These are phyloP conservation scores for Actias luna DNA, from an alignment of 2,888 invertebrate genomes.

Conservation along the genomic window DNA sequence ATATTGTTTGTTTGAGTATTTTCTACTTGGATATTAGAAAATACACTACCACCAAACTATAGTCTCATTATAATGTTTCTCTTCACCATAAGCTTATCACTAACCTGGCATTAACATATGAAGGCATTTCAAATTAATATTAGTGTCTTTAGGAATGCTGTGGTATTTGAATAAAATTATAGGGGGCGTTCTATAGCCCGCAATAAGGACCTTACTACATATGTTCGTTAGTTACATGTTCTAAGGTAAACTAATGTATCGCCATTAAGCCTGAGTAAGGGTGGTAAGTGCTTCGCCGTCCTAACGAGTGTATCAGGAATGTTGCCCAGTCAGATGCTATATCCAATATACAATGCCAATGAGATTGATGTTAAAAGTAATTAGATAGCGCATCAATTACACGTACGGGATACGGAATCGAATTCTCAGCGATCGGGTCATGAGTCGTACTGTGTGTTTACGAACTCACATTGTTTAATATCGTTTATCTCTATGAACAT, in stretches of 20 bases:
- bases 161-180: no score
- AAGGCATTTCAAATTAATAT: no score
- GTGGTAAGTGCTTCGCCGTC: constrained; percentile 20
- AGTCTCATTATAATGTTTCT: no score
- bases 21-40: no score
- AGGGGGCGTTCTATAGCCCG: no score
- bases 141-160: no score
- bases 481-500: neutral
- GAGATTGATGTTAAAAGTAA: constrained; percentile 49
- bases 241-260: neutral
- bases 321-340: constrained; percentile 9
- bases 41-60: no score
- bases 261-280: neutral
- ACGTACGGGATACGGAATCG: constrained; percentile 11
- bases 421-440: constrained; percentile 8
- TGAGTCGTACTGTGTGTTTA: neutral
- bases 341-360: constrained; percentile 21
- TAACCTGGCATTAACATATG: no score
- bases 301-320: neutral
- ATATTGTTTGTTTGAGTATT: no score
- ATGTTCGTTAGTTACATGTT: neutral
- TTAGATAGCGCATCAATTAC: constrained; percentile 39
- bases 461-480: neutral
- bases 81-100: no score
- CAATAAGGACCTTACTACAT: no score